Base-by-base conservation (phyloP, 2,888 invertebrate genomes). In the Hesperia comma region DNA sequence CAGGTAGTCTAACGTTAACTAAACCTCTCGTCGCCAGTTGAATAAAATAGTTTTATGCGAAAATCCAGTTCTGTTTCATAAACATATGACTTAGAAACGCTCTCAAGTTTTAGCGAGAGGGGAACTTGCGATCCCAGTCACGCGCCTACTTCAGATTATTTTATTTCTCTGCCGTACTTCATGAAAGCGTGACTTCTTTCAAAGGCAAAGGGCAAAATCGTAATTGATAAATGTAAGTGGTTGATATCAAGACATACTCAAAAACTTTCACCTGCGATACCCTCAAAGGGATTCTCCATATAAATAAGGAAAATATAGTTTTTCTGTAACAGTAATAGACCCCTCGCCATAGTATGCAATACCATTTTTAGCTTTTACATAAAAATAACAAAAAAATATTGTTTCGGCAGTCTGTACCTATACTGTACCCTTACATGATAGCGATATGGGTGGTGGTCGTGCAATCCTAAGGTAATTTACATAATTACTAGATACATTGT, bases 131-230 rank as follows among this genome's bases (percentile, higher is more conserved):
- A 76, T 83, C 77, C 80, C 79, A 80, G 77, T 81, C 84, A 83
- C 83, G 78, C 79, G 78, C 79, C 76, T 79, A 77, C 82, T 82
- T 77, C 72, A 82, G 82, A 82, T 82, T 81, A 80, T 81, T 80
- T 81, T 83, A 80, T 83, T 80, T 74, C 64, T 43, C 56, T 33
- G 43, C 19, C 56, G 21, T 51, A 57, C 40, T 63, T 63, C 56
- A 15, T 21, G 62, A 56, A 21, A 49, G 46, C 64, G 57, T 57
- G 57, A 63, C 62, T 56, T 63, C 46, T 55, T 55, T 55, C 63
- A 55, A 55, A 55, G 55, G 33, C 32, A 17, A 8, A 17, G 15
- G 43, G 1, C 43, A 43, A 1, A 46, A 46, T 46, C 54, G 32
- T 32, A 55, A 55, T 32, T n/a, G 26, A 55, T 33, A 15, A 15